These are phyloP conservation scores for Sphaeramia orbicularis DNA, from an alignment of 2,797 vertebrate genomes.

Conservation along the genomic window DNA sequence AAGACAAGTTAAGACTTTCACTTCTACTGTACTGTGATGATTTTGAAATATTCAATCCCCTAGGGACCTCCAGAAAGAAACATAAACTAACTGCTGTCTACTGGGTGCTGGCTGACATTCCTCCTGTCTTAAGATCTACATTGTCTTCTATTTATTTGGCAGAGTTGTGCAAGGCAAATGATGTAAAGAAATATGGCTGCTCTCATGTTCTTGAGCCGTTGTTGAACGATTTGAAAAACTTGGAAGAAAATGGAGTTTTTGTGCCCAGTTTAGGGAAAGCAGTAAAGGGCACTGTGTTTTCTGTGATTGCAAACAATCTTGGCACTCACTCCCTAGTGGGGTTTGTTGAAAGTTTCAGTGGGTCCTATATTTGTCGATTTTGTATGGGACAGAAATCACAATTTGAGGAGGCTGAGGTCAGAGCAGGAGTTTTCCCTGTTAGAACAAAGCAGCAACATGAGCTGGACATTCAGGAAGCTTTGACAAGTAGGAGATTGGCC, in stretches of 20 bases:
- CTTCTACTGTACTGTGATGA: conserved; percentile 40
- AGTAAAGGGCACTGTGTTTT: conserved; percentile 35
- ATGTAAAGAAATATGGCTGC: conserved; percentile 44
- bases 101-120: conserved; percentile 41
- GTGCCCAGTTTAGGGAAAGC: conserved; percentile 35
- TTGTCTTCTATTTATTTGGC: conserved; percentile 50
- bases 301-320: conserved; percentile 42
- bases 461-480: conserved; percentile 33
- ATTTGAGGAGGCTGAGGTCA: conserved; percentile 38
- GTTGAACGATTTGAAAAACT: conserved; percentile 24
- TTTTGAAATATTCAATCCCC: conserved; percentile 47
- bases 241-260: conserved; percentile 46
- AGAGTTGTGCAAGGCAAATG: conserved; percentile 48
- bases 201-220: conserved; percentile 31
- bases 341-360: conserved; percentile 48
- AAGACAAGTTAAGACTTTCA: conserved; percentile 19
- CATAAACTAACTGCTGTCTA: conserved; percentile 38
- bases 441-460: conserved; percentile 39
- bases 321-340: conserved; percentile 22
- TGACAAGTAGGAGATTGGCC: conserved; percentile 18
- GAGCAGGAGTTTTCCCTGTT: conserved; percentile 25
- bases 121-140: conserved; percentile 33
- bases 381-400: conserved; percentile 28
- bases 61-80: conserved; percentile 46
- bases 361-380: conserved; percentile 33